Percentiles rank a stretch among this genome's conserved stretches.
These are phyloP conservation scores for Eulithis testata DNA, from an alignment of 2,888 invertebrate species.

Conservation along the genomic window DNA sequence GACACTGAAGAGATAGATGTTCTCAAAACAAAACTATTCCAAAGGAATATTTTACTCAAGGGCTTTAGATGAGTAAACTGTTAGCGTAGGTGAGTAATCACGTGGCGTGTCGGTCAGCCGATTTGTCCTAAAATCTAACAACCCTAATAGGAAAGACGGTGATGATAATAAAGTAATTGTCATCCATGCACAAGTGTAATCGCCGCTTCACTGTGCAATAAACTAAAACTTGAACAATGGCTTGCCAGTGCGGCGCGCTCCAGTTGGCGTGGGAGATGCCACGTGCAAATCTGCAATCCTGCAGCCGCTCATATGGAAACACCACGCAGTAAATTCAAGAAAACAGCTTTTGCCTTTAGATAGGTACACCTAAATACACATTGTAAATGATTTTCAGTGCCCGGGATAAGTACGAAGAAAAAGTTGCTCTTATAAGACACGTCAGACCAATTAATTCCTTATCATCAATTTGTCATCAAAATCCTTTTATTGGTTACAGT, in stretches of 20 bases:
- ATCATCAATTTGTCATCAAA: too few relatives aligned
- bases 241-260: slow-evolving; percentile 6
- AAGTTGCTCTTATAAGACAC: too few relatives aligned
- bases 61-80: too few relatives aligned
- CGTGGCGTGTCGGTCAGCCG: too few relatives aligned
- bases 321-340: slow-evolving; percentile 44
- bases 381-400: not conserved
- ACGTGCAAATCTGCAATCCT: slow-evolving; percentile 51
- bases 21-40: too few relatives aligned
- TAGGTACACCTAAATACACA: not conserved
- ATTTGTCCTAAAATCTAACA: not conserved
- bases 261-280: slow-evolving; percentile 57
- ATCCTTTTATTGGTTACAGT: not conserved
- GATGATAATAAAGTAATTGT: slow-evolving; percentile 10
- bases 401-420: too few relatives aligned
- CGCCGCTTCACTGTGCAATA: slow-evolving; percentile 7
- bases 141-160: slow-evolving; percentile 1
- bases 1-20: too few relatives aligned
- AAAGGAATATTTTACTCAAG: too few relatives aligned
- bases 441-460: too few relatives aligned
- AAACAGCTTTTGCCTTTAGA: not conserved
- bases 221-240: slow-evolving; percentile 32
- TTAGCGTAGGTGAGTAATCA: too few relatives aligned
- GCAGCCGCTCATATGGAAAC: slow-evolving; percentile 55
- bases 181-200: slow-evolving; percentile 4